A percentile compares a stretch with the other conserved stretches of the same genome.
These are phyloP conservation scores for Gonatopus flavifemur DNA, from an alignment of 1,140 invertebrate genomes.

Conservation along the genomic window DNA sequence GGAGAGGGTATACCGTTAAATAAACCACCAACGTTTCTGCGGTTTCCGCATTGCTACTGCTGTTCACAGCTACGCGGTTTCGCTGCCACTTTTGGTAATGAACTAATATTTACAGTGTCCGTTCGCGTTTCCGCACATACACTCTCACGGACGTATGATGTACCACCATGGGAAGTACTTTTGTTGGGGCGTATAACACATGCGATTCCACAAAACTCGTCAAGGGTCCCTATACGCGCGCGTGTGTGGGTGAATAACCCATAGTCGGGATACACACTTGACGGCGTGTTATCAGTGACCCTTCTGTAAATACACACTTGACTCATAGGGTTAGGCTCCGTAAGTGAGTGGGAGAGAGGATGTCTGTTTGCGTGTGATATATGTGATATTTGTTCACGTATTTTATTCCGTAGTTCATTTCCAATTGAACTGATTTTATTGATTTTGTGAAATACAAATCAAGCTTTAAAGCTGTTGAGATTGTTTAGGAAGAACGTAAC, in stretches of 20 bases:
- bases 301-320: constrained; percentile 35
- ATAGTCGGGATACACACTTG: constrained; percentile 20
- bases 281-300: constrained; percentile 36
- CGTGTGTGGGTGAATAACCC: constrained; percentile 6
- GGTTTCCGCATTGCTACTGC: constrained; percentile 35
- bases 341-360: too few relatives aligned
- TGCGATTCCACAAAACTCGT: too few relatives aligned
- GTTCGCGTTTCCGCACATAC: constrained; percentile 21
- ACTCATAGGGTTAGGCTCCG: constrained; percentile 21
- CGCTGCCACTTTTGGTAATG: constrained; percentile 57
- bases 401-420: too few relatives aligned
- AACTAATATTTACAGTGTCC: constrained; percentile 58
- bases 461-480: too few relatives aligned
- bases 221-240: constrained; percentile 1
- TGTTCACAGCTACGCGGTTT: constrained; percentile 34
- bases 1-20: constrained; percentile 43
- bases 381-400: too few relatives aligned
- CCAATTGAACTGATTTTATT: too few relatives aligned
- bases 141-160: too few relatives aligned
- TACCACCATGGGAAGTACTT: too few relatives aligned
- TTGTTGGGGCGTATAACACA: too few relatives aligned
- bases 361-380: too few relatives aligned
- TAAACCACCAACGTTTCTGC: constrained; percentile 42
- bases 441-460: too few relatives aligned
- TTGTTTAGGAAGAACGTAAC: too few relatives aligned